Conservation (phyloP, 2,888 invertebrate genomes). For the Campoletis raptor region DNA sequence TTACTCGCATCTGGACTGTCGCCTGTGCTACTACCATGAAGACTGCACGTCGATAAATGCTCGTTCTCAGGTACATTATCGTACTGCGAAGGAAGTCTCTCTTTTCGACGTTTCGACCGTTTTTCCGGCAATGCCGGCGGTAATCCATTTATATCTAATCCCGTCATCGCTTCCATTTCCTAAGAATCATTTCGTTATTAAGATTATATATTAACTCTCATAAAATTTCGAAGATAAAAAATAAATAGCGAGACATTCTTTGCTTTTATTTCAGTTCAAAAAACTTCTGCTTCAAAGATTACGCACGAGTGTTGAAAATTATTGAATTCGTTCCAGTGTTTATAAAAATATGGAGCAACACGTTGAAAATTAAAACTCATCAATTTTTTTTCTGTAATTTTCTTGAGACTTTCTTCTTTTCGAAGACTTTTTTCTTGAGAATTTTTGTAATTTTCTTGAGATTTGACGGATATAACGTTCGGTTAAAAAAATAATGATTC, state of each 20-base stretch:
- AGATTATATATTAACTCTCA: neutral
- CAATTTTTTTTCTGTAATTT: too few species aligned
- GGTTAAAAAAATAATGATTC: too few species aligned
- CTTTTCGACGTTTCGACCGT: conserved; percentile 85
- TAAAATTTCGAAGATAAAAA: neutral
- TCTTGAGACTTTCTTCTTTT: too few species aligned
- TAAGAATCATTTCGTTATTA: conserved; percentile 58
- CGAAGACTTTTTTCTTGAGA: too few species aligned
- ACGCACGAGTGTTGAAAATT: neutral
- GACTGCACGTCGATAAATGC: conserved; percentile 84
- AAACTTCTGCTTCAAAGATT: neutral
- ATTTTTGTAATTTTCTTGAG: too few species aligned
- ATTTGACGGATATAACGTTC: too few species aligned
- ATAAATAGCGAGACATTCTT: neutral
- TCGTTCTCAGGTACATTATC: conserved; percentile 89
- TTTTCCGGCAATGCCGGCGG: conserved; percentile 89
- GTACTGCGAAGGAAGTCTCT: conserved; percentile 89
- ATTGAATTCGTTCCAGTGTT: neutral
- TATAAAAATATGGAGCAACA: neutral
- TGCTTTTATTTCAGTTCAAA: neutral
- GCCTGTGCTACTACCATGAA: conserved; percentile 82
- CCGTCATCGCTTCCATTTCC: conserved; percentile 79
- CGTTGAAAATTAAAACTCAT: neutral
- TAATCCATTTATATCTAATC: conserved; percentile 74
- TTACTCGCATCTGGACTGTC: conserved; percentile 87